Base-by-base conservation (phyloP, 2,888 invertebrate genomes). In the Peribatodes rhomboidaria region DNA sequence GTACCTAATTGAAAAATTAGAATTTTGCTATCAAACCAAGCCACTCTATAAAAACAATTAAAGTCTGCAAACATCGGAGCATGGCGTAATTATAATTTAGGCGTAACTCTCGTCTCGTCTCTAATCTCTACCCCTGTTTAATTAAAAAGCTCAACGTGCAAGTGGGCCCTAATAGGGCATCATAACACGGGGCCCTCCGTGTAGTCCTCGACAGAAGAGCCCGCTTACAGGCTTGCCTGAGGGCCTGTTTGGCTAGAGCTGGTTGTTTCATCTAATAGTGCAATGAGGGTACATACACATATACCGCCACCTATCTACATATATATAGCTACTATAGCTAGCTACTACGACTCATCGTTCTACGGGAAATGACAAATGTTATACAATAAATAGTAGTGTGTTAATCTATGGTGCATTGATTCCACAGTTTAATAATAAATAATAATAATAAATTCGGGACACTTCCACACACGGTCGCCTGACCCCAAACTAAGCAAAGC, bases 131-230 rank as follows among this genome's bases (percentile, higher is more conserved):
- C 60, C 65, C 59, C 55, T 75, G 81, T 85, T 87, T 88, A 89
- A 91, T 91, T 90, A 89, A 89, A 90, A 89, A 87, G 87, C 86
- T 82, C 83, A 85, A 80, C 84, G 79, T 75, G 71, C 77, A 84
- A 87, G 84, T 77, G 78, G 81, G 74, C 73, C 74, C 82, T 89
- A 89, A 89, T 85, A 85, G 84, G 83, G 86, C 85, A 88, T 85
- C 85, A 89, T 83, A 87, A 87, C 87, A 85, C 81, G 77, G 77
- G 79, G 54, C 76, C 73, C 76, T 71, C 62, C 68, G 77, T 70
- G 49, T 68, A 73, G 77, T 79, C 77, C 84, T 86, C 77, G 78
- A 83, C 78, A 78, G 75, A 69, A 84, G 80, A 70, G 70, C 65
- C 64, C 68, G 73, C 67, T 68, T 71, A 65, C 62, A 65, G 57